These are phyloP conservation scores for Phaethornis superciliosus DNA, from an alignment of 2,113 vertebrate species.

Conservation along the genomic window DNA sequence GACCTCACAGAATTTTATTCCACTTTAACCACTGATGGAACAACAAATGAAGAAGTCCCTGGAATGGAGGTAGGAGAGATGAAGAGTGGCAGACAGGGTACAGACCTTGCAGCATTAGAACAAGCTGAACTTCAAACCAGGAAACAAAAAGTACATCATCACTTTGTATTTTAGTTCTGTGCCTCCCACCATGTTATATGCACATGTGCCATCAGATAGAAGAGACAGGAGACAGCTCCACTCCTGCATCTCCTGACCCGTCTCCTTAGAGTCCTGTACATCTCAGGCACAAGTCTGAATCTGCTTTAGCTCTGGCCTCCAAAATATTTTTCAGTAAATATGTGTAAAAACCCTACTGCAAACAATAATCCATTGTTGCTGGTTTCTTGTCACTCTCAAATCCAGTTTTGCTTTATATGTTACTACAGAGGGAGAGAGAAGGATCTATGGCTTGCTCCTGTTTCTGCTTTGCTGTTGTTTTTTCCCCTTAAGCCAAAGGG, in stretches of 20 bases:
- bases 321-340: background rate
- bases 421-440: background rate
- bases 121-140: background rate
- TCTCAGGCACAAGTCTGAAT: background rate
- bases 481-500: background rate
- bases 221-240: background rate
- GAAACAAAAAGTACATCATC: background rate
- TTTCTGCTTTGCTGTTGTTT: background rate
- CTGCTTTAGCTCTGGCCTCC: background rate
- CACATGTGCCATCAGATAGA: background rate
- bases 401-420: background rate
- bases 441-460: background rate
- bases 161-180: background rate
- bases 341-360: background rate
- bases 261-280: background rate
- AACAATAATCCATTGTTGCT: background rate
- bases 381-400: background rate
- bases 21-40: background rate
- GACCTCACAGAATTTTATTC: background rate
- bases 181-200: background rate
- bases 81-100: rapidly evolving
- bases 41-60: background rate
- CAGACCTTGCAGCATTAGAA: background rate
- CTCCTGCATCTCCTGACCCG: background rate
- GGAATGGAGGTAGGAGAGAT: background rate